Base-by-base conservation (phyloP, 2,888 invertebrate genomes). In the Rugalucina vietnamica region DNA sequence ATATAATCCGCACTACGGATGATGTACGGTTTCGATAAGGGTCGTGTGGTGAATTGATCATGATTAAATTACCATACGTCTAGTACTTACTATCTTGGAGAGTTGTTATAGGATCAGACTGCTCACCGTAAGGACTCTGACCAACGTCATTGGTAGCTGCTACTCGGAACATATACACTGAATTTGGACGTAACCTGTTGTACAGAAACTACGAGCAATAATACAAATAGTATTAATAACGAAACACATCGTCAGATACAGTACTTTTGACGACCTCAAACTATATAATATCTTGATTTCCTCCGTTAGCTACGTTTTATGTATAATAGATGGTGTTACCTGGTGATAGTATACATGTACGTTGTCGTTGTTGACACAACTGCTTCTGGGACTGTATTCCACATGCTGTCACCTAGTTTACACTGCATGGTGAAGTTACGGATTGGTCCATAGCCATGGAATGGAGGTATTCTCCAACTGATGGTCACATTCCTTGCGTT, bases 61-160 rank as follows among this genome's bases (percentile, higher is more conserved):
- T n/a, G n/a, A n/a, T n/a, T n/a, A n/a, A n/a, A n/a, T n/a, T n/a
- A n/a, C n/a, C n/a, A n/a, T n/a, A n/a, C n/a, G n/a, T n/a, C n/a
- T n/a, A n/a, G n/a, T n/a, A 91, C 92, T 91, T 90, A 94, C 94
- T 90, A 73, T 93, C 94, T 79, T 92, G 90, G 73, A 89, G 77
- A 5, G 94, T 94, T 37, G 83, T 90, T 5, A 91, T 90, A 81
- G 90, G 90, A 74, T 91, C 88, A 5, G 94, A 94, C 18, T 90
- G 86, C 1, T 81, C 96, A 94, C 99, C 99, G 96, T 98, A 99
- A 0, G 97, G 96, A 92, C 99, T 98, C 0, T 98, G 98, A 0
- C 99, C 99, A 79, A 99, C 97, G 94, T 99, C 99, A 94, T 99
- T 99, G 18, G 98, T 98, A 0, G 98, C 99, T 94, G 98, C 97